These are phyloP conservation scores for Urocynchramus pylzowi DNA, from an alignment of 2,113 vertebrate species.

Conservation along the genomic window DNA sequence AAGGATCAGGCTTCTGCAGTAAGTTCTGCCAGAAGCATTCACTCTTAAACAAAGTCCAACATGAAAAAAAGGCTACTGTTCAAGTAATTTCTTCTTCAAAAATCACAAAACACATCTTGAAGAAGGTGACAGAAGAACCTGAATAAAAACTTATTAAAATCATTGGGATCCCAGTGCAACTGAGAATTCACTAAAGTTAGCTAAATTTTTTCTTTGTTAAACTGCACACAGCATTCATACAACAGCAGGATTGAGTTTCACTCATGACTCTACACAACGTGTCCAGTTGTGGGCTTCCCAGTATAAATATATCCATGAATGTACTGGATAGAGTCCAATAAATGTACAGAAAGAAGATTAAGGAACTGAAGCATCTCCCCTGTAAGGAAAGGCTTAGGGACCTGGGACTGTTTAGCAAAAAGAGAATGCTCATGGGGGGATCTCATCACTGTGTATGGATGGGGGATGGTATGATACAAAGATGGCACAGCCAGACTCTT, in stretches of 20 bases:
- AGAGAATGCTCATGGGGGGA: background rate
- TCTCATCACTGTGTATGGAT: background rate
- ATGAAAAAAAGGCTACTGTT: background rate
- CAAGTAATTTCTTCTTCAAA: background rate
- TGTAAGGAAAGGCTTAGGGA: background rate
- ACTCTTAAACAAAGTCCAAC: background rate
- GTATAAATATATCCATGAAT: background rate
- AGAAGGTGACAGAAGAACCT: background rate
- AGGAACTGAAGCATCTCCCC: background rate
- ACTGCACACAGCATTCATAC: background rate
- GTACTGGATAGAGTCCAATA: background rate
- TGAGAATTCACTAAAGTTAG: too few relatives aligned
- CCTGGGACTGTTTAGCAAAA: background rate
- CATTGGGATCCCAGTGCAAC: background rate
- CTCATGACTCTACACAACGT: background rate
- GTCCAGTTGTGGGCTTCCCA: background rate
- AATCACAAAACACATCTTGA: background rate
- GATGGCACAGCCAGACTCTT: background rate
- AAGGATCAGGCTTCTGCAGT: background rate
- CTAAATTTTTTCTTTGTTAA: background rate
- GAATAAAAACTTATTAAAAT: background rate
- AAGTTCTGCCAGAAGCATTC: background rate
- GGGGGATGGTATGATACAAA: background rate
- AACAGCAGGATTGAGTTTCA: conserved; percentile 4
- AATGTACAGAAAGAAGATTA: background rate